Conservation (phyloP, 1,140 invertebrate species). For the Penaeus chinensis region DNA sequence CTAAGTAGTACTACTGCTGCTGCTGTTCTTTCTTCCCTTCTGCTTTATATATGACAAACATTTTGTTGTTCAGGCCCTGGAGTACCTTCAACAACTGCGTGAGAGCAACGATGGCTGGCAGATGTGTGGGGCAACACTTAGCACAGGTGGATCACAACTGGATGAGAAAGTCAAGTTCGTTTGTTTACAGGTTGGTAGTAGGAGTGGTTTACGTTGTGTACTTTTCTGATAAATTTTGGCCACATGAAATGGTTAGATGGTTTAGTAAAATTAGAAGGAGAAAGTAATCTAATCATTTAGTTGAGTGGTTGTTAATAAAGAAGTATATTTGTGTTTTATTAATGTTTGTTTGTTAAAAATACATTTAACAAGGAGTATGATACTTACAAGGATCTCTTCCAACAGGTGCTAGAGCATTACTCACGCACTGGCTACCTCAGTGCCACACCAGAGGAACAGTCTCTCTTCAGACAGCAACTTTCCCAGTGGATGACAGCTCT, state of each 20-base stretch:
- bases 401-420: conserved; percentile 58
- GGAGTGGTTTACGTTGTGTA: not conserved
- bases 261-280: not conserved
- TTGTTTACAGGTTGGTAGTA: conserved; percentile 53
- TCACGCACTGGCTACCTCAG: conserved; percentile 31
- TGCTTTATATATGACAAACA: too few species aligned
- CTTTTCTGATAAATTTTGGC: not conserved
- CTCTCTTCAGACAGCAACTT: conserved; percentile 55
- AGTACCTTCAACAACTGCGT: conserved; percentile 54
- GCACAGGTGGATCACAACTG: conserved; percentile 25
- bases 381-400: not conserved
- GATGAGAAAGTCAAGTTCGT: conserved; percentile 63
- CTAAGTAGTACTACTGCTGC: too few species aligned
- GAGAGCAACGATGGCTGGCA: conserved; percentile 57
- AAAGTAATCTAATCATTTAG: not conserved
- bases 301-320: not conserved
- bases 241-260: not conserved
- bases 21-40: not conserved
- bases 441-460: conserved; percentile 42
- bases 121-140: conserved; percentile 55
- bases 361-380: not conserved
- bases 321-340: not conserved
- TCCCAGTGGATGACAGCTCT: conserved; percentile 53
- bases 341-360: not conserved
- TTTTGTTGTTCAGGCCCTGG: conserved; percentile 47